phyloP scores from a whole-genome alignment of 1,140 invertebrate genomes.

The Schlechtendalia chinensis region DNA sequence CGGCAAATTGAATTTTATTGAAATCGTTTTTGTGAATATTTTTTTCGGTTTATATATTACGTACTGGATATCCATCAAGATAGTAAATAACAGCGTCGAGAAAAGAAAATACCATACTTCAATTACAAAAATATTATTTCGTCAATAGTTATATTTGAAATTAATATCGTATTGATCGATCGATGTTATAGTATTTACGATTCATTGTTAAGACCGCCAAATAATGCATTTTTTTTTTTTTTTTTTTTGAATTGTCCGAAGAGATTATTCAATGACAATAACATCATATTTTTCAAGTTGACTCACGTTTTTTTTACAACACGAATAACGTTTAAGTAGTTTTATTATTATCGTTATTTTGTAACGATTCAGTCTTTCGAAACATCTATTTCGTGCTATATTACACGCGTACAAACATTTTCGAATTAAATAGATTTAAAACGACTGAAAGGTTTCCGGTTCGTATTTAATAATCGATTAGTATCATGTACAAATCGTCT shows the following conservation, averaged over 20 bases:
- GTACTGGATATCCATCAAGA: not conserved
- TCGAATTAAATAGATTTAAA: not conserved
- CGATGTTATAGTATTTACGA: not conserved
- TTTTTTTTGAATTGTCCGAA: conserved; percentile 6
- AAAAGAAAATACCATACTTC: not conserved
- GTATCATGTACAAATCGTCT: no score
- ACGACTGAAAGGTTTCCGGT: not conserved
- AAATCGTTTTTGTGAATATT: conserved; percentile 7
- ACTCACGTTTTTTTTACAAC: not conserved
- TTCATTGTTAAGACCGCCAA: conserved; percentile 29
- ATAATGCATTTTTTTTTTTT: conserved; percentile 4
- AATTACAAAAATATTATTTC: conserved; percentile 19
- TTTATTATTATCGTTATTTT: not conserved
- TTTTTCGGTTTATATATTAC: conserved; percentile 9
- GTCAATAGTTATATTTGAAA: conserved; percentile 14
- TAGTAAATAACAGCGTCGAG: not conserved
- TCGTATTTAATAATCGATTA: no score
- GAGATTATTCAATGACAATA: conserved; percentile 22
- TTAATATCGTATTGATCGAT: conserved; percentile 7
- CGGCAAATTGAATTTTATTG: not conserved
- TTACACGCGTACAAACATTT: not conserved
- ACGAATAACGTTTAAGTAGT: not conserved
- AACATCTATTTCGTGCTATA: not conserved
- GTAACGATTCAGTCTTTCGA: conserved; percentile 7
- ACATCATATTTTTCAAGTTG: not conserved